Conservation (phyloP, 2,797 vertebrate genomes). For the Anguilla pacifica region DNA sequence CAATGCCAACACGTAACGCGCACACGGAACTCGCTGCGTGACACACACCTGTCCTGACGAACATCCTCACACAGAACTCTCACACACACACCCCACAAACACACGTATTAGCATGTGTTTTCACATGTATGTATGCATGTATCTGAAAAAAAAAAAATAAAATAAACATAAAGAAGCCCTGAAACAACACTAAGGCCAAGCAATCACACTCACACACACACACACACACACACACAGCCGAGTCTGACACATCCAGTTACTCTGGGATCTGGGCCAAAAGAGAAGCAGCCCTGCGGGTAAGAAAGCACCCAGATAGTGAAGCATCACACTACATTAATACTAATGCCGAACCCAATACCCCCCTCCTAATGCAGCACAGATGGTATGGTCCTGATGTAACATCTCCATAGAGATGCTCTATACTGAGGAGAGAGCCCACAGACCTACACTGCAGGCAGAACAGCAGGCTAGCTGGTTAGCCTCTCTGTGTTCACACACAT, state of each 20-base stretch:
- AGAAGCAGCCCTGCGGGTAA: conserved; percentile 42
- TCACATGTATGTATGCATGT: conserved; percentile 26
- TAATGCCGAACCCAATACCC: neutral
- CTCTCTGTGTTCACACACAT: neutral
- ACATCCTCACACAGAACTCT: neutral
- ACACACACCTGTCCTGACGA: neutral
- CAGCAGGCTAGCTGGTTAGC: neutral
- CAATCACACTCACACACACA: conserved; percentile 38
- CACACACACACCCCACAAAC: neutral
- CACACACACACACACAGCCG: neutral
- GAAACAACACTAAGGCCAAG: conserved; percentile 66
- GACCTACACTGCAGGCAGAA: conserved; percentile 21
- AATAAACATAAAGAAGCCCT: conserved; percentile 49
- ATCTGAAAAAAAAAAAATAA: conserved; percentile 30
- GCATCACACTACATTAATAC: conserved; percentile 23
- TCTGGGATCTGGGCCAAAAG: conserved; percentile 66
- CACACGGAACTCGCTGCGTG: neutral
- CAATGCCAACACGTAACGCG: neutral
- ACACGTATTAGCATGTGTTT: no score
- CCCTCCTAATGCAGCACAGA: neutral
- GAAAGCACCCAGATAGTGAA: conserved; percentile 49
- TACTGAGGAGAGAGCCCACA: conserved; percentile 34
- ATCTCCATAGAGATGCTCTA: conserved; percentile 31
- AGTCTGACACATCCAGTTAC: conserved; percentile 2
- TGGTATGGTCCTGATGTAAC: conserved; percentile 41